phyloP scores from a whole-genome alignment of 2,113 vertebrate species.

The Zapus hudsonius region DNA sequence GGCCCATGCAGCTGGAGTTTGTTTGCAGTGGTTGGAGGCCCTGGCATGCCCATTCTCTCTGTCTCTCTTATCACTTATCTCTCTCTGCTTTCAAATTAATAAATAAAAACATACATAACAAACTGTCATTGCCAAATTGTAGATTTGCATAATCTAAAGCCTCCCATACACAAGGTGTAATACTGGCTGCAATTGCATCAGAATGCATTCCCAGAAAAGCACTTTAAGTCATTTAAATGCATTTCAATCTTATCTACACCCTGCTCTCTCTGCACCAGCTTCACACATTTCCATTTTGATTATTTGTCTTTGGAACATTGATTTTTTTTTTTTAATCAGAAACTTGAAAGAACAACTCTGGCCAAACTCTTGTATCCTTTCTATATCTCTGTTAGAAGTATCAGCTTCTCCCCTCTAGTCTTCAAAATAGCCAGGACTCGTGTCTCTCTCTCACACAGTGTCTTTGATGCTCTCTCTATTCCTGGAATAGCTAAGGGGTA shows the following conservation, averaged over 20 bases:
- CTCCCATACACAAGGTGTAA: background rate
- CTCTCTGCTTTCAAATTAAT: too few species aligned
- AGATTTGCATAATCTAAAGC: constrained; percentile 39
- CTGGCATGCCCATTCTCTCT: too few species aligned
- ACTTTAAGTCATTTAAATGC: constrained; percentile 16
- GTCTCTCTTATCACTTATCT: too few species aligned
- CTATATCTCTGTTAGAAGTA: background rate
- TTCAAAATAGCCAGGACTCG: background rate
- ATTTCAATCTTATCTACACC: background rate
- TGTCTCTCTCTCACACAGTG: too few species aligned
- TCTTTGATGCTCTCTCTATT: background rate
- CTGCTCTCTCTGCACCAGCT: background rate
- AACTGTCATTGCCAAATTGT: background rate
- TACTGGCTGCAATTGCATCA: background rate
- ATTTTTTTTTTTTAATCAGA: background rate
- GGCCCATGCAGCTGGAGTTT: too few species aligned
- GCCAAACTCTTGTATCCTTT: background rate
- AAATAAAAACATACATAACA: too few species aligned
- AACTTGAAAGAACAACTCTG: background rate
- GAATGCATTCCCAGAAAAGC: background rate
- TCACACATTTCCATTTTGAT: constrained; percentile 51
- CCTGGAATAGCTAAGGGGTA: background rate
- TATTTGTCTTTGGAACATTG: background rate
- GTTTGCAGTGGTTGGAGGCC: too few species aligned
- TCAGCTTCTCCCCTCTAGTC: background rate